Base-by-base conservation (phyloP, 2,888 invertebrate species). In the Drosophila mettleri region DNA sequence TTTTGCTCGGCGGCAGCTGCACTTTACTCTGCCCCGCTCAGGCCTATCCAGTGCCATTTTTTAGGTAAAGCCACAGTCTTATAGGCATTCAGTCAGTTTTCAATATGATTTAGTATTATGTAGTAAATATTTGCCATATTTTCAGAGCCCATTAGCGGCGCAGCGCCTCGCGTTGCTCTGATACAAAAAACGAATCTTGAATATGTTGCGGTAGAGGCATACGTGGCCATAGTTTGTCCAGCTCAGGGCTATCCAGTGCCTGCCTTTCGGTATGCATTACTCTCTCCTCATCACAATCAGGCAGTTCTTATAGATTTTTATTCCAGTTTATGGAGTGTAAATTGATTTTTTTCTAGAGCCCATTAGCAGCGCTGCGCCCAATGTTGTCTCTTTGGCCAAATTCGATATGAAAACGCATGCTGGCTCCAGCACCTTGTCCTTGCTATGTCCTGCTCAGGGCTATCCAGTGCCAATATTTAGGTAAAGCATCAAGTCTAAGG, bases 361-460 rank as follows among this genome's bases (percentile, higher is more conserved):
- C 39, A 93, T 95, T 88, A 95, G 95, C 93, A 95, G 95, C 88
- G 94, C 95, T 36, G 94, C 94, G 80, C 95, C 95, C 63, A 95
- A 94, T 92, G 94, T 95, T 73, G 94, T 94, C 45, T 93, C 93
- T 80, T 93, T 86, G 12, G 90, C 91, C 0, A 92, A 92, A 73
- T 92, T 91, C 51, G 92, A 92, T 80, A 85, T 91, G 66, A 91
- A 91, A 84, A 74, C 80, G 2, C 82, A 83, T 78, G 67, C 80
- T 0, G 70, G 69, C 12, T 77, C 66, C 0, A 78, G 84, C 6
- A 89, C 86, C 1, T 68, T 92, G 36, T 88, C 91, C 1, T 41
- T 92, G n/a, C 66, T 91, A 5, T 92, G 92, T 66, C 93, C 93
- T 22, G 94, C 94, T 45, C 94, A 94, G 91, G 94, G 93, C 14